Evolutionary conservation across 1,140 invertebrate species (phyloP).

Genomic region (Maconellicoccus hirsutus): DNA sequence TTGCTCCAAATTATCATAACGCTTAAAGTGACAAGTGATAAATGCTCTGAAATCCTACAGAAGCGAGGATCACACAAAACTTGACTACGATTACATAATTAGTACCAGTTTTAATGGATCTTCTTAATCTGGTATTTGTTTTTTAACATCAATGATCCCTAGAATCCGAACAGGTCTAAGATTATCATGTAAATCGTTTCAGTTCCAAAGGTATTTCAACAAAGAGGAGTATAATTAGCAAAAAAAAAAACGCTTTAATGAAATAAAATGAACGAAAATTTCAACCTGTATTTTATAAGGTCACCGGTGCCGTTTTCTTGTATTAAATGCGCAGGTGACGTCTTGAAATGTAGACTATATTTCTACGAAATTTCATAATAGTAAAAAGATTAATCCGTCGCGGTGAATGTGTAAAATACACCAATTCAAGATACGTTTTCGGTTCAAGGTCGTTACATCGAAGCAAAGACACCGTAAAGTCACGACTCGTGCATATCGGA

Average conservation of each 20-base stretch:
- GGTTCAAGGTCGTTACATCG: not conserved
- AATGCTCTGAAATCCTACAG: too few species aligned
- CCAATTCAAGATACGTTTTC: too few species aligned
- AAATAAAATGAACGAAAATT: not conserved
- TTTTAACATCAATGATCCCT: not conserved
- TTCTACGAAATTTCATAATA: not conserved
- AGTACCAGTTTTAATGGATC: conserved; percentile 3
- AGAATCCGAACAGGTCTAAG: not conserved
- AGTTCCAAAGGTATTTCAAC: not conserved
- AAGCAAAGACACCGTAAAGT: not conserved
- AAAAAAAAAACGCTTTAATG: not conserved
- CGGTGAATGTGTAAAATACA: not conserved
- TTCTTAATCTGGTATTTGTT: not conserved
- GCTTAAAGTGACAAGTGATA: too few species aligned
- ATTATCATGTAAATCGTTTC: not conserved
- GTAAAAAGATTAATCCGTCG: not conserved
- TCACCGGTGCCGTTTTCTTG: not conserved
- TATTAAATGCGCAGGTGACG: not conserved
- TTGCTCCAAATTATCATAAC: too few species aligned
- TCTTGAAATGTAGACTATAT: not conserved
- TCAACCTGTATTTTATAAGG: not conserved
- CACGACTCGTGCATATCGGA: not conserved
- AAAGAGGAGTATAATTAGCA: not conserved
- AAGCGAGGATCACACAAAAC: too few species aligned
- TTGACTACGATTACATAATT: not conserved